Evolutionary conservation across 2,113 vertebrate species (phyloP), one percentile per base, ranked within the genome.

Genomic region (Leptobrachium ailaonicum): DNA sequence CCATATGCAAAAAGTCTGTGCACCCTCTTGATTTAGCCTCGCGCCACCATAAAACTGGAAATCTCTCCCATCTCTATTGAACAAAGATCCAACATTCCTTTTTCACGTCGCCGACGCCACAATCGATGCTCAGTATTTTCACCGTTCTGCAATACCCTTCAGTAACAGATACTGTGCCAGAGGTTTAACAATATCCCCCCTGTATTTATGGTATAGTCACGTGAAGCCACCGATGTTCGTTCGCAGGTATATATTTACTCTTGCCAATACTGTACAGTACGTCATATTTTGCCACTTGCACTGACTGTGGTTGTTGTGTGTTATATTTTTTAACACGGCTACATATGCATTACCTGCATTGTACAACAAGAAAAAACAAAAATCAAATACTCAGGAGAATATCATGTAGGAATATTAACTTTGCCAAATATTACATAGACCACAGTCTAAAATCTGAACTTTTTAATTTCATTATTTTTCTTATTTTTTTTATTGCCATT

Each of bases 1-100:
- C 95, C 95, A 96, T 99, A 98, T 98, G 97, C 97, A 93, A 94
- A 95, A 93, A 91, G 90, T 92, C 94, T 89, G 95, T 95, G 92
- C 92, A 94, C 92, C 92, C 92, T 90, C 92, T 94, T 94, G 47
- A 50, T 50, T 50, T 50, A 58, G 5, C 10, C 56, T 95, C 94
- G 90, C 91, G 92, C 95, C 91, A 92, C 95, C 91, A 90, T 94
- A 88, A 93, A 94, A 94, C 94, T 95, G 94, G 94, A 95, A 95
- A 88, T 89, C 93, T 53, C 89, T 92, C 88, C 89, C 47, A 89
- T 93, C 86, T 92, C 86, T 93, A 85, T 87, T 94, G 93, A 95
- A 92, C 87, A 93, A 58, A 91, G 90, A 93, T 89, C 89, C 94
- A 93, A 98, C 98, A 99, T 99, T 99, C 98, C 96, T 95, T 89